A percentile compares a stretch with the other conserved stretches of the same genome.
phyloP scores from a whole-genome alignment of 2,888 invertebrate genomes.

The Petrolisthes cinctipes region DNA sequence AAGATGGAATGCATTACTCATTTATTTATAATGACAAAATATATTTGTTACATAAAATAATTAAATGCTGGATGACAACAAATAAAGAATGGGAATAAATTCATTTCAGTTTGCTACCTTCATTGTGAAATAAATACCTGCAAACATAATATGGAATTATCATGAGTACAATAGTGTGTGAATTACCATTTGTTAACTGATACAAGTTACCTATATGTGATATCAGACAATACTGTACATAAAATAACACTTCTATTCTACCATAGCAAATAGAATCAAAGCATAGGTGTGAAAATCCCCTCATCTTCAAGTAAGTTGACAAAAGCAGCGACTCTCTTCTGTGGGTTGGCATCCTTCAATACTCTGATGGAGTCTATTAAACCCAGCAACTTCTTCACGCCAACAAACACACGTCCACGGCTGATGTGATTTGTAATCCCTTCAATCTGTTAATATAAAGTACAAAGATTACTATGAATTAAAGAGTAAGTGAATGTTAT shows the following conservation, averaged over 20 bases:
- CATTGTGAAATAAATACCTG: too few species aligned
- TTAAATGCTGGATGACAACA: too few species aligned
- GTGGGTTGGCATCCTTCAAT: conserved; percentile 62
- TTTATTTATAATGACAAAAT: too few species aligned
- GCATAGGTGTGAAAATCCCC: conserved; percentile 71
- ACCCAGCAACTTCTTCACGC: conserved; percentile 94
- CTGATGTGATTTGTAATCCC: conserved; percentile 43
- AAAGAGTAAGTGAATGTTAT: not conserved
- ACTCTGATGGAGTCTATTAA: conserved; percentile 82
- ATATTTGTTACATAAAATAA: too few species aligned
- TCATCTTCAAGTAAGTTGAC: conserved; percentile 83
- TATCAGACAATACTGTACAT: not conserved
- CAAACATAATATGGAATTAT: too few species aligned
- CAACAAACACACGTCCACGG: conserved; percentile 85
- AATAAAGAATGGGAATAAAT: too few species aligned
- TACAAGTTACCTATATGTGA: too few species aligned
- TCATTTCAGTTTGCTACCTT: too few species aligned
- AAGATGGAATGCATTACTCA: too few species aligned
- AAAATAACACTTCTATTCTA: conserved; percentile 2
- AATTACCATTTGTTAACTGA: too few species aligned
- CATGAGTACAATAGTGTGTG: too few species aligned
- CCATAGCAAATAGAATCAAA: too few species aligned
- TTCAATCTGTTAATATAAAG: conserved; percentile 42
- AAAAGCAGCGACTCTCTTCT: conserved; percentile 58
- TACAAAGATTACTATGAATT: not conserved